These are phyloP conservation scores for Zaprionus tsacasi DNA, from an alignment of 1,140 invertebrate species.

Conservation along the genomic window DNA sequence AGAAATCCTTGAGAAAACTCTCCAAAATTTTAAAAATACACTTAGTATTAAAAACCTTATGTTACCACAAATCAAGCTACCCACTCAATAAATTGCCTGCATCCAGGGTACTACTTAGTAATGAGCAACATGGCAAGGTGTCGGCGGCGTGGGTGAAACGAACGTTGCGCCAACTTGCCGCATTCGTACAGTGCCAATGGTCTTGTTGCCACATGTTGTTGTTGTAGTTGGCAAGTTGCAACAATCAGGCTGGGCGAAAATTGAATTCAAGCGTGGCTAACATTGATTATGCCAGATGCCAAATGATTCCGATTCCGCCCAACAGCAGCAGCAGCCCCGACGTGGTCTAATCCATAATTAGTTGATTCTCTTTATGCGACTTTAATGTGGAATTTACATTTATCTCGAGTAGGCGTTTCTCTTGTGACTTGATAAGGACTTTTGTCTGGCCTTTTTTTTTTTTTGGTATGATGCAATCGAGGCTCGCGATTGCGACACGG, in stretches of 20 bases:
- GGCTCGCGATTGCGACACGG: constrained; percentile 61
- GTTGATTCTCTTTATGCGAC: constrained; percentile 73
- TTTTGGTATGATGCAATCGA: constrained; percentile 68
- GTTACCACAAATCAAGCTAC: not conserved
- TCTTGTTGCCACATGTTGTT: constrained; percentile 41
- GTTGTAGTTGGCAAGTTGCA: constrained; percentile 41
- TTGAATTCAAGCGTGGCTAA: constrained; percentile 75
- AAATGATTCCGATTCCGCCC: constrained; percentile 11
- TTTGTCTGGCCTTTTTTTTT: constrained; percentile 33
- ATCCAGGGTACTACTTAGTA: constrained; percentile 36
- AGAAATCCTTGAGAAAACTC: too few species aligned
- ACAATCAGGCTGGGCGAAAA: constrained; percentile 60
- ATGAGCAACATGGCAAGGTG: constrained; percentile 31
- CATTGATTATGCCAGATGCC: constrained; percentile 60
- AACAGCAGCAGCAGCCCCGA: not conserved
- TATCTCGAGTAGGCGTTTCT: constrained; percentile 60
- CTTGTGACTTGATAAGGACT: constrained; percentile 64
- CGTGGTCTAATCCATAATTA: constrained; percentile 58
- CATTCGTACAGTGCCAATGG: constrained; percentile 24
- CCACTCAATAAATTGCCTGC: not conserved
- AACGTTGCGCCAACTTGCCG: constrained; percentile 33
- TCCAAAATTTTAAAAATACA: too few species aligned
- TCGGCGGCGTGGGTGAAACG: constrained; percentile 58
- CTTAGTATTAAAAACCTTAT: not conserved
- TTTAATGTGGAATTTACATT: constrained; percentile 67